A percentile compares a stretch with the other conserved stretches of the same genome.
Conservation (phyloP, 1,140 invertebrate species). For the Conus betulinus region DNA sequence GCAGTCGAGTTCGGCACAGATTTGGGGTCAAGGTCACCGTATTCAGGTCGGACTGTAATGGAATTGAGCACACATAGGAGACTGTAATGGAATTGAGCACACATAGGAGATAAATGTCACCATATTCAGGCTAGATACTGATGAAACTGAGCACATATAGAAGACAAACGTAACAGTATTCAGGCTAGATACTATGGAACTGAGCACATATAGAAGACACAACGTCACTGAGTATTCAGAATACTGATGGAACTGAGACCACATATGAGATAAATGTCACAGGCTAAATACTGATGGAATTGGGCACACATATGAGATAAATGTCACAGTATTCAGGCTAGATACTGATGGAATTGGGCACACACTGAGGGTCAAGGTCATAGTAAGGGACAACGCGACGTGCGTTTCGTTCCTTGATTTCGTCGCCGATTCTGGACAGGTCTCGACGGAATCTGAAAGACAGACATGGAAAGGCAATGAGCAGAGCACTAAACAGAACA, state of each 20-base stretch:
- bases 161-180: no score
- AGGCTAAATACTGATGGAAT: background rate
- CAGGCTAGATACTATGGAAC: slow-evolving; percentile 70
- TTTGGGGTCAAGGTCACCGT: no score
- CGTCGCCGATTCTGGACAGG: slow-evolving; percentile 67
- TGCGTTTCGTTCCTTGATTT: slow-evolving; percentile 71
- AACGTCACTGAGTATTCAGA: no score
- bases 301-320: background rate
- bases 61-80: background rate
- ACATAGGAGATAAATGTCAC: no score
- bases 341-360: background rate
- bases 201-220: no score
- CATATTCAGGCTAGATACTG: slow-evolving; percentile 58
- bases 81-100: slow-evolving; percentile 51
- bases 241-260: background rate
- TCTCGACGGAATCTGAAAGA: slow-evolving; percentile 72
- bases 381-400: slow-evolving; percentile 66
- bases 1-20: no score
- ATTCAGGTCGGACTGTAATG: slow-evolving; percentile 59
- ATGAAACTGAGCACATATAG: background rate
- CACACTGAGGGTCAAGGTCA: slow-evolving; percentile 74
- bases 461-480: slow-evolving; percentile 21
- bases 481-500: no score
- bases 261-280: no score
- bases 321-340: background rate